These are phyloP conservation scores for Lucilia cuprina DNA, from an alignment of 1,140 invertebrate species.

Conservation along the genomic window DNA sequence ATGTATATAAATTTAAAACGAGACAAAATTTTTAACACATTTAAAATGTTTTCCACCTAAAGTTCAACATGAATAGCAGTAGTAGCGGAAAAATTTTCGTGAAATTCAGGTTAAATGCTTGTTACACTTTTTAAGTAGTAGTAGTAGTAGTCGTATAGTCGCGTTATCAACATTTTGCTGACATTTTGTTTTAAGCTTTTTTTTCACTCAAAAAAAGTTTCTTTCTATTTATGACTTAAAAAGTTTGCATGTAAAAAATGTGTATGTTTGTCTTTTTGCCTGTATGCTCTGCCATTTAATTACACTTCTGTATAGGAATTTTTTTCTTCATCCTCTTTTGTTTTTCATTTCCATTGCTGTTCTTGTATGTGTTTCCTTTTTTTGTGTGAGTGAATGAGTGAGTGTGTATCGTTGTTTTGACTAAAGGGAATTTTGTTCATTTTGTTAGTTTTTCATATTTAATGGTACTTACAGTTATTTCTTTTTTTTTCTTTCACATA, in stretches of 20 bases:
- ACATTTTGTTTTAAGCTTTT: background rate
- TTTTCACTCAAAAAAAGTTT: too few relatives aligned
- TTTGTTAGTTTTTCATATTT: constrained; percentile 28
- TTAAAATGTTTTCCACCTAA: too few relatives aligned
- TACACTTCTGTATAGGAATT: background rate
- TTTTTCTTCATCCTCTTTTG: background rate
- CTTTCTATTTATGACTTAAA: too few relatives aligned
- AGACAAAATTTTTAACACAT: too few relatives aligned
- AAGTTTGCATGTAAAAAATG: too few relatives aligned
- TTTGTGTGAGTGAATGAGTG: background rate
- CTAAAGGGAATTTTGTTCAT: constrained; percentile 32
- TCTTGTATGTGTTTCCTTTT: background rate
- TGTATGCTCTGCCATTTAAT: background rate
- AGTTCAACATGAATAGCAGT: background rate
- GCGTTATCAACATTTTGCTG: background rate
- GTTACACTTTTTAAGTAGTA: background rate
- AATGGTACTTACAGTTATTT: background rate
- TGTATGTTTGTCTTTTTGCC: background rate
- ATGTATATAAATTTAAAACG: too few relatives aligned
- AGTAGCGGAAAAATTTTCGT: background rate
- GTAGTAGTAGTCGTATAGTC: background rate
- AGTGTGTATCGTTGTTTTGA: background rate
- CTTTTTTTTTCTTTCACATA: constrained; percentile 1
- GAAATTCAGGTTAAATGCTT: constrained; percentile 9
- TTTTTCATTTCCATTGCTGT: background rate